These are phyloP conservation scores for Dendronephthya gigantea DNA, from an alignment of 64 coral and sea anemone genomes.

Conservation along the genomic window DNA sequence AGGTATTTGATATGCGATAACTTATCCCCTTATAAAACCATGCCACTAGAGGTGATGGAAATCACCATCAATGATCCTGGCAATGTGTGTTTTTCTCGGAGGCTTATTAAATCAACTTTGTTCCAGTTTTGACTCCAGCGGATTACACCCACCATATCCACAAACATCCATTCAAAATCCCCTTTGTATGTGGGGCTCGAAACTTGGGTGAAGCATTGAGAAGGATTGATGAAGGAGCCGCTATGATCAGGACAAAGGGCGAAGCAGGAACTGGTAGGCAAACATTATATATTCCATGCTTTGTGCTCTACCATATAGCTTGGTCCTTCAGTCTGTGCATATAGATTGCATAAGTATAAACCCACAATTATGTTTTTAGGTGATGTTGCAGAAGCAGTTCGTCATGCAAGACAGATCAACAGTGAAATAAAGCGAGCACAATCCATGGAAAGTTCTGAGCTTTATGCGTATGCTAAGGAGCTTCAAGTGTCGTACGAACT, in stretches of 20 bases:
- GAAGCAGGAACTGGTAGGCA: slow-evolving; percentile 80
- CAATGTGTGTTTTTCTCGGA: no score
- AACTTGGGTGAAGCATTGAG: slow-evolving; percentile 86
- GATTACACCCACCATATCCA: slow-evolving; percentile 81
- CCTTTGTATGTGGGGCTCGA: slow-evolving; percentile 97
- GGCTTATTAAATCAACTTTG: no score
- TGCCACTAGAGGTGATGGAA: no score
- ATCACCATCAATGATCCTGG: no score
- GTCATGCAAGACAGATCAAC: slow-evolving; percentile 73
- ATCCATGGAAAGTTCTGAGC: slow-evolving; percentile 66
- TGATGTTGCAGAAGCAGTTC: slow-evolving; percentile 97
- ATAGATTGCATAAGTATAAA: no score
- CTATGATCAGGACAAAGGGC: slow-evolving; percentile 92
- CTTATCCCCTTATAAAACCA: no score
- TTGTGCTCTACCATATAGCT: no score
- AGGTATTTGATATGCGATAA: slow-evolving; percentile 51
- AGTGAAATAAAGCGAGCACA: slow-evolving; percentile 68
- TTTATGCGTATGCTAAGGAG: slow-evolving; percentile 87
- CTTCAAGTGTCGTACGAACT: slow-evolving; percentile 57
- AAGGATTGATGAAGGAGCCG: slow-evolving; percentile 86
- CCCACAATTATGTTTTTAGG: slow-evolving; percentile 33
- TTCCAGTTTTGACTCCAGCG: slow-evolving; percentile 67
- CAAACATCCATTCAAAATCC: slow-evolving; percentile 88
- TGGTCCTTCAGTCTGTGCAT: no score
- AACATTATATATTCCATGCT: no score